A percentile compares a stretch with the other conserved stretches of the same genome.
These are phyloP conservation scores for Agrotis puta DNA, from an alignment of 2,888 invertebrate genomes.

Conservation along the genomic window DNA sequence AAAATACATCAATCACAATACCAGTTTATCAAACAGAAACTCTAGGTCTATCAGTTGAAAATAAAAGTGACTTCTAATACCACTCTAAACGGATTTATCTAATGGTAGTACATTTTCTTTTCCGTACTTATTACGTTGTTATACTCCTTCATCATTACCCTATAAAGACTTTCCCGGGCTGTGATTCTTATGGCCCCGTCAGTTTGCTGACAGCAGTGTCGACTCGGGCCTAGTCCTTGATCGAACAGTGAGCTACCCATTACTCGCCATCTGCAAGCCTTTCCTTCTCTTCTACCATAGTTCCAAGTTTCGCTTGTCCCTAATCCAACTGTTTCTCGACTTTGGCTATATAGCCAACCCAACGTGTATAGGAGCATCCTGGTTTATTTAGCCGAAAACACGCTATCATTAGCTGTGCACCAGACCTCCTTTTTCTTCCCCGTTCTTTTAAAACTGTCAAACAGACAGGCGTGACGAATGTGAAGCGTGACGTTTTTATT, in stretches of 20 bases:
- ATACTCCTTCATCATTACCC: no score
- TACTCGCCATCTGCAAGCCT: no score
- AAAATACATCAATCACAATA: constrained; percentile 66
- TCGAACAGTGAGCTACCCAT: no score
- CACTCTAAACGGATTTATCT: neutral
- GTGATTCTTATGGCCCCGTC: no score
- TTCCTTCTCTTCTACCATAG: neutral
- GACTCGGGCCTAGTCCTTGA: no score
- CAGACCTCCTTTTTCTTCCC: no score
- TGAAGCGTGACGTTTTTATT: no score
- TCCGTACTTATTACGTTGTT: neutral
- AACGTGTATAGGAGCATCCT: neutral
- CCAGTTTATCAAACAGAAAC: constrained; percentile 47
- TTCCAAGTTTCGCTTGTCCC: neutral
- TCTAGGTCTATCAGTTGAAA: constrained; percentile 19
- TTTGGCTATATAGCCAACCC: neutral
- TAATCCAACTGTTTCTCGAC: neutral
- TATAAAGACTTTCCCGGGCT: no score
- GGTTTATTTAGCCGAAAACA: neutral
- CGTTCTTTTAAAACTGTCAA: no score
- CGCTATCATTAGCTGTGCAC: no score
- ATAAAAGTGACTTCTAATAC: constrained; percentile 20
- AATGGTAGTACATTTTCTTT: neutral
- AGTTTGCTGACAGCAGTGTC: no score
- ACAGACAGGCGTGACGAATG: no score